phyloP scores from a whole-genome alignment of 2,797 vertebrate species.

The Arremon aurantiirostris region DNA sequence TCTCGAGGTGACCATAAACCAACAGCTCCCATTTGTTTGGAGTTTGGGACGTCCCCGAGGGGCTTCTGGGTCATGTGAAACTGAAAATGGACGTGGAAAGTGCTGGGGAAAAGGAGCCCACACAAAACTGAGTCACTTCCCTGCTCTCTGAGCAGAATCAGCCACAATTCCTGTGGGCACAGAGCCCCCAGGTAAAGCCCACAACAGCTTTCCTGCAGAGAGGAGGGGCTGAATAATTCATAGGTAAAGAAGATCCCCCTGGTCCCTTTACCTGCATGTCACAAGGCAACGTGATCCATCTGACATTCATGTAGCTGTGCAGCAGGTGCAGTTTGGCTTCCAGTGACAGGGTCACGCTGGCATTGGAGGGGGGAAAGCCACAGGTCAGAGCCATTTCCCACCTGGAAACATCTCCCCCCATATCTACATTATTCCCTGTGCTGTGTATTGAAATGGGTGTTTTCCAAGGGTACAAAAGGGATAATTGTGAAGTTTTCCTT shows the following conservation, averaged over 20 bases:
- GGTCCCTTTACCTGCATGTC: slow-evolving; percentile 80
- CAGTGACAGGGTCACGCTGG: slow-evolving; percentile 89
- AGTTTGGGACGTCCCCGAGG: accelerated
- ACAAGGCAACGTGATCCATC: slow-evolving; percentile 88
- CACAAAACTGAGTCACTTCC: neutral
- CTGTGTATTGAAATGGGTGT: neutral
- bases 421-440: neutral
- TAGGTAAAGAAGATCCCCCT: neutral
- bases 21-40: neutral
- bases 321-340: slow-evolving; percentile 93
- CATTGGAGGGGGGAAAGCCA: neutral
- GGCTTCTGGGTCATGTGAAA: accelerated
- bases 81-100: accelerated
- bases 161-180: neutral
- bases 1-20: neutral
- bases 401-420: neutral
- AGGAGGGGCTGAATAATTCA: neutral
- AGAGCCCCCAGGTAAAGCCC: neutral
- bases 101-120: neutral
- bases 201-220: accelerated
- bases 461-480: neutral
- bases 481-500: neutral
- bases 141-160: neutral
- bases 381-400: neutral
- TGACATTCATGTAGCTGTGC: slow-evolving; percentile 92